Conservation (phyloP, 1,140 invertebrate species). For the Augochlora pura region DNA sequence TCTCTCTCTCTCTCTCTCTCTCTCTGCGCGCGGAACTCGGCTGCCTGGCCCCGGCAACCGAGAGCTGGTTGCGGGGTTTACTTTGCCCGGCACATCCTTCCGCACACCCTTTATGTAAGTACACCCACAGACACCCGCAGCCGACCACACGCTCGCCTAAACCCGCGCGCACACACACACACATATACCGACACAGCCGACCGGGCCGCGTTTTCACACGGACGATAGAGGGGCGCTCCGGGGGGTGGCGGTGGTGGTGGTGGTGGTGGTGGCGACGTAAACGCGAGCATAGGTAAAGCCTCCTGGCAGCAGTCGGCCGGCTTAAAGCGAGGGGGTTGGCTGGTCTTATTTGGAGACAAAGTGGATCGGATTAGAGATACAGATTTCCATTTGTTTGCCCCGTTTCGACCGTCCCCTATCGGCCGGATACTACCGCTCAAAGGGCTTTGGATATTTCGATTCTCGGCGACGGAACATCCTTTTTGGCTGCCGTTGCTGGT, state of each 20-base stretch:
- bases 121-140: constrained; percentile 9
- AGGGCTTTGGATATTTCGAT: constrained; percentile 12
- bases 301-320: constrained; percentile 51
- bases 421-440: background rate
- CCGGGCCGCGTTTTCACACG: constrained; percentile 31
- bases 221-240: background rate
- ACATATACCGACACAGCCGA: too few relatives aligned
- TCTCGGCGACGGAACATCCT: background rate
- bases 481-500: background rate
- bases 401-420: background rate
- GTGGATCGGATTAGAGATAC: constrained; percentile 75
- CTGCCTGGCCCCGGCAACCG: constrained; percentile 63
- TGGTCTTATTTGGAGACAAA: constrained; percentile 74
- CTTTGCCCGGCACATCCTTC: constrained; percentile 61
- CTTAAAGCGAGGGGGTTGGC: constrained; percentile 69
- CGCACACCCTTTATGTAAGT: constrained; percentile 52
- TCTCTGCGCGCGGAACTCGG: constrained; percentile 62
- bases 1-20: too few relatives aligned
- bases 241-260: too few relatives aligned
- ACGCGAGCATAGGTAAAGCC: constrained; percentile 56
- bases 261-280: constrained; percentile 31
- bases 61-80: constrained; percentile 70
- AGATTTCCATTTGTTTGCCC: constrained; percentile 73
- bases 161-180: background rate
- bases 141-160: too few relatives aligned